Percentiles rank a stretch among this genome's conserved stretches.
phyloP scores from a whole-genome alignment of 2,113 vertebrate species.

The Barnardius zonarius region DNA sequence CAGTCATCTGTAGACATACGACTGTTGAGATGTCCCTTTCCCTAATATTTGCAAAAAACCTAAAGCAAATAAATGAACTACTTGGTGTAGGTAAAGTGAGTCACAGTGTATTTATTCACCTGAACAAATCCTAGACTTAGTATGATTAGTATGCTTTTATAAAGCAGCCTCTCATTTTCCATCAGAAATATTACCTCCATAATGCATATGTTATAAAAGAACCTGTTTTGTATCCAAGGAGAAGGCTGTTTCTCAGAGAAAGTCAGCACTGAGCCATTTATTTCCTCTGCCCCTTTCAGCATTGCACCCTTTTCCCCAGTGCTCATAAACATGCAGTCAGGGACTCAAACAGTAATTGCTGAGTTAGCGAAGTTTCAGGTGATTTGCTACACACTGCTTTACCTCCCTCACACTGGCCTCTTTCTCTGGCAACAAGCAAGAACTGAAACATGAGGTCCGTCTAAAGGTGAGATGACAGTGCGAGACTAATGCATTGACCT shows the following conservation, averaged over 20 bases:
- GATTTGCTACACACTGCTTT: constrained; percentile 1
- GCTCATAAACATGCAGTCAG: not conserved
- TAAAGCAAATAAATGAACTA: not conserved
- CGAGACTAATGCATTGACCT: not conserved
- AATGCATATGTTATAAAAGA: not conserved
- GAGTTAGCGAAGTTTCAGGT: not conserved
- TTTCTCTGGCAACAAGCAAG: not conserved
- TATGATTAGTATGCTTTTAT: not conserved
- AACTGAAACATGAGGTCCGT: not conserved
- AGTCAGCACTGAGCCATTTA: not conserved
- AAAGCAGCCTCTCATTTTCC: not conserved
- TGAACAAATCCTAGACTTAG: not conserved
- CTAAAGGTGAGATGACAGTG: constrained; percentile 13
- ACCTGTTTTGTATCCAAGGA: not conserved
- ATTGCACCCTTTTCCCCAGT: not conserved
- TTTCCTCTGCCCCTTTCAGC: not conserved
- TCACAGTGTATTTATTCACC: not conserved
- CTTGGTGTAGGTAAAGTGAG: not conserved
- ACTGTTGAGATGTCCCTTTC: not conserved
- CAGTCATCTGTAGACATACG: not conserved
- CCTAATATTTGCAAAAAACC: not conserved
- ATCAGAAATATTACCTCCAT: not conserved
- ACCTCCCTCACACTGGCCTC: not conserved
- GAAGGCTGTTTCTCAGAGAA: not conserved
- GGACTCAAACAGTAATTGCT: not conserved